Evolutionary conservation across 2,888 invertebrate species (phyloP), one percentile per base, ranked within the genome.

Genomic region (Aelia acuminata): DNA sequence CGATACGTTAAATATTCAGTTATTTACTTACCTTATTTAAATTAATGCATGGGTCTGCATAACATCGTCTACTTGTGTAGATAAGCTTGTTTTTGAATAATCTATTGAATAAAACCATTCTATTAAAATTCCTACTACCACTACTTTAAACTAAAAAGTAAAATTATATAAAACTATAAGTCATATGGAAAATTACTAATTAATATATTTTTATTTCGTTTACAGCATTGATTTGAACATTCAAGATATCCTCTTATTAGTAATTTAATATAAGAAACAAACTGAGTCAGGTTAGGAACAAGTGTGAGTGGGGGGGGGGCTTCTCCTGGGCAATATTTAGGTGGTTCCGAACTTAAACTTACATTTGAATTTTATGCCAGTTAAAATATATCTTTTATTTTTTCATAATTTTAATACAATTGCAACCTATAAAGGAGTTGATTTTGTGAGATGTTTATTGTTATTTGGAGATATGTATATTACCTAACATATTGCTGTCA

Each of bases 131-230:
- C 63, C 63, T 80, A 80, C 43, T n/a, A 80, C 43, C 35, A 47
- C 43, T 80, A 80, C 4, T 80, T n/a, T 70, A 70, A 75, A 22
- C 11, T 39, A 80, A 43, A 80, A 80, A 80, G 13, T 80, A 80
- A 80, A 22, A 80, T 80, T 80, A 1, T n/a, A 80, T n/a, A n/a
- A 47, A 80, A n/a, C n/a, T 43, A 80, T 13, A 70, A 43, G 80
- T 80, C 80, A 80, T 80, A 80, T 80, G 80, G 80, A 43, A 80
- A 80, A 3, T 80, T n/a, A 8, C 4, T 80, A 43, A 80, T 75
- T 39, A n/a, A n/a, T n/a, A 57, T 10, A 4, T 57, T 20, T n/a
- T 57, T 57, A 57, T 57, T 57, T 13, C 26, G 11, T 57, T 57
- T 15, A 15, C 15, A 13, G 13, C 26, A 26, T 3, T 13, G 15